Conservation (phyloP, 2,888 invertebrate species). For the Melolontha melolontha region DNA sequence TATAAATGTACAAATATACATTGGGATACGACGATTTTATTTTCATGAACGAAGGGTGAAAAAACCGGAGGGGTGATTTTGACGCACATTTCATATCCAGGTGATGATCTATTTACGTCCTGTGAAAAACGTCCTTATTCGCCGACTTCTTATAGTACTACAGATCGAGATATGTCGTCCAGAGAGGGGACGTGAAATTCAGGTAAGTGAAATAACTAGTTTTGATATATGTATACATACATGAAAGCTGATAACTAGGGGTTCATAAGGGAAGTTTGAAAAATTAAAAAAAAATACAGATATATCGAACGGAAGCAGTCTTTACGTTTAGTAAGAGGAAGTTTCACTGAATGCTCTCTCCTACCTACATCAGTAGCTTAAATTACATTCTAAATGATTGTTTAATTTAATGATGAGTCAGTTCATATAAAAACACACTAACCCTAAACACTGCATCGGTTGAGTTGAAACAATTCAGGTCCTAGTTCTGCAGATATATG, state of each 20-base stretch:
- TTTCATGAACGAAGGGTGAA: slow-evolving; percentile 23
- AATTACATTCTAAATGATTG: slow-evolving; percentile 27
- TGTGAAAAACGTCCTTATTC: slow-evolving; percentile 42
- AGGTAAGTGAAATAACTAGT: slow-evolving; percentile 47
- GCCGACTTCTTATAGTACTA: slow-evolving; percentile 38
- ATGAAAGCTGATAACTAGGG: slow-evolving; percentile 40
- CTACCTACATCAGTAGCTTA: slow-evolving; percentile 5
- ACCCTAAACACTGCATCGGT: too few species aligned
- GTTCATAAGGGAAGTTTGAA: slow-evolving; percentile 40
- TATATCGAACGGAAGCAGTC: slow-evolving; percentile 34
- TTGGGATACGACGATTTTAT: slow-evolving; percentile 32
- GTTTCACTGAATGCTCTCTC: slow-evolving; percentile 12
- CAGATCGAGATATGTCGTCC: slow-evolving; percentile 36
- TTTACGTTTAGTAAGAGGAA: slow-evolving; percentile 14
- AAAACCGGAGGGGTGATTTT: slow-evolving; percentile 43
- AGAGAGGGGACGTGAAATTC: slow-evolving; percentile 24
- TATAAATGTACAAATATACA: slow-evolving; percentile 29
- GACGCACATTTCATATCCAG: slow-evolving; percentile 46
- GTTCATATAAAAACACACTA: neutral
- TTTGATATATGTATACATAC: slow-evolving; percentile 32
- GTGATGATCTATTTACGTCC: slow-evolving; percentile 44
- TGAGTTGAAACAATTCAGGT: too few species aligned
- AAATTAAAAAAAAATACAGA: slow-evolving; percentile 25
- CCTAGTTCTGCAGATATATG: too few species aligned
- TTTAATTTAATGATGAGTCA: slow-evolving; percentile 17